These are phyloP conservation scores for Philereme vetulata DNA, from an alignment of 2,888 invertebrate genomes.

Conservation along the genomic window DNA sequence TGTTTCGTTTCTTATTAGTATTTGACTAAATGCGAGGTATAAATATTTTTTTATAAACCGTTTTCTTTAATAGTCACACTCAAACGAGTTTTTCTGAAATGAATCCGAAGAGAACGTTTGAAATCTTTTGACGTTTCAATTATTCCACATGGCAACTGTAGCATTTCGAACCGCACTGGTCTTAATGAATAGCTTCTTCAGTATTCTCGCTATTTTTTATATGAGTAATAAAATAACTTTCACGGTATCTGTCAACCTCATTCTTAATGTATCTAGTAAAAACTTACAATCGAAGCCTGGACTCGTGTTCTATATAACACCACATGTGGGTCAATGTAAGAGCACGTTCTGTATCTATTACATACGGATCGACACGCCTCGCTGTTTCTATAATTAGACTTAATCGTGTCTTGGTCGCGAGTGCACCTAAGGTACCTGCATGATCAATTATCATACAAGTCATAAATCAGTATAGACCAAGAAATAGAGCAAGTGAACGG, in stretches of 20 bases:
- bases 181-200: background rate
- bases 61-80: too few relatives aligned
- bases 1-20: too few relatives aligned
- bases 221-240: too few relatives aligned
- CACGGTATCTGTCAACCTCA: too few relatives aligned
- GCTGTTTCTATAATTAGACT: constrained; percentile 64
- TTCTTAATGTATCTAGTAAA: background rate
- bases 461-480: background rate
- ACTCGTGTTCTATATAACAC: constrained; percentile 54
- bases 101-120: background rate
- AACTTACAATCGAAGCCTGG: constrained; percentile 43
- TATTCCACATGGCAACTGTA: constrained; percentile 6
- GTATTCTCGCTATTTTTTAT: too few relatives aligned
- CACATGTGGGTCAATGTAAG: constrained; percentile 79
- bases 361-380: constrained; percentile 62
- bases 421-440: constrained; percentile 23
- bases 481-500: too few relatives aligned
- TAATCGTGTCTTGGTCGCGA: constrained; percentile 53
- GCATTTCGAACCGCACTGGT: constrained; percentile 4
- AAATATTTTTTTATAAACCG: too few relatives aligned
- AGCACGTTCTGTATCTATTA: constrained; percentile 52
- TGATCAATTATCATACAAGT: background rate
- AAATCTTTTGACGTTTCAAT: constrained; percentile 14
- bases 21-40: too few relatives aligned
- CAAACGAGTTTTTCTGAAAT: too few relatives aligned